Evolutionary conservation across 1,140 invertebrate species (phyloP), one percentile per base, ranked within the genome.

Genomic region (Macrobrachium rosenbergii): DNA sequence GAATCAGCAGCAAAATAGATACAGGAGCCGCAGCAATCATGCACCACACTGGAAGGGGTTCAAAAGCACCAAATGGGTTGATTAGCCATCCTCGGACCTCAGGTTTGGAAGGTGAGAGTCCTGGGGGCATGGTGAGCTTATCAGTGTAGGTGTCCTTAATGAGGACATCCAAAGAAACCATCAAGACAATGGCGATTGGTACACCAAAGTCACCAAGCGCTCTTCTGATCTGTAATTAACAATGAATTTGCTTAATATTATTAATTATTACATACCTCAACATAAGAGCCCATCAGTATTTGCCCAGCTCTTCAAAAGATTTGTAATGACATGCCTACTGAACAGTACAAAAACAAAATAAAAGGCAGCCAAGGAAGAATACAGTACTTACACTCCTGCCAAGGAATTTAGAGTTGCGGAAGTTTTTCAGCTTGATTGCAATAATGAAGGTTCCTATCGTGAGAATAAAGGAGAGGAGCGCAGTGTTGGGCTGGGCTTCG

Each of bases 191-290:
- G n/a, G 98, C 96, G 89, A 99, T 98, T 1, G 98, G 97, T 12
- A 99, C 97, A n/a, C 98, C 98, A 92, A 99, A 99, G 92, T 99
- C 98, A 21, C 98, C 98, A 17, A 99, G 94, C 2, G 97, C 97
- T 92, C 98, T 94, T 69, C 98, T 93, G 37, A 96, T 95, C 96
- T 97, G 91, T 73, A 78, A 12, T 52, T 77, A 72, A 69, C 83
- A 83, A 83, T 12, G 64, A 82, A 45, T 87, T 52, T 84, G 17
- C 83, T 52, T 84, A n/a, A 8, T 28, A n/a, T 76, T 28, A n/a
- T n/a, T n/a, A n/a, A n/a, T n/a, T n/a, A n/a, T n/a, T n/a, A 37
- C 28, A 37, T 37, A 37, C 28, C 28, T 37, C 28, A 37, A 37
- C 28, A 37, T 37, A 37, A 37, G 28, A 37, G 28, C 28, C 28